phyloP scores from a whole-genome alignment of 1,140 invertebrate genomes.

The Plectrocnemia conspersa region DNA sequence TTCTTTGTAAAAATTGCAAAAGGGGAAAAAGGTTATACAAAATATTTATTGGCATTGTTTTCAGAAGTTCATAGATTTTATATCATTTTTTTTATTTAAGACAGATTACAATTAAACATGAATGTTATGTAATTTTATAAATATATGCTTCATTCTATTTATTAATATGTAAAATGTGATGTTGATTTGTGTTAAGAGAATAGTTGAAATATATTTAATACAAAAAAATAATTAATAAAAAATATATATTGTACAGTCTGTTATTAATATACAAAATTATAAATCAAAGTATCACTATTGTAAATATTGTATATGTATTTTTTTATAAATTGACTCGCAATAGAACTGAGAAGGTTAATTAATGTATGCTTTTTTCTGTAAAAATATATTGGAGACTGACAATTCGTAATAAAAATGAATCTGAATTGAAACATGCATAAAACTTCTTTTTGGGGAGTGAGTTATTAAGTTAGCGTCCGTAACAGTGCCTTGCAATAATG shows the following conservation, averaged over 20 bases:
- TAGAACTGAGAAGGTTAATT: too few relatives aligned
- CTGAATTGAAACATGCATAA: neutral
- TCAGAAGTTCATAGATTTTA: too few relatives aligned
- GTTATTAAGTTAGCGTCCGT: neutral
- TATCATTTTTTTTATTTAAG: neutral
- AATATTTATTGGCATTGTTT: too few relatives aligned
- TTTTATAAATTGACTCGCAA: too few relatives aligned
- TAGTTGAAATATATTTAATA: neutral
- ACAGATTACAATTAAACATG: neutral
- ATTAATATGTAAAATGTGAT: conserved; percentile 8
- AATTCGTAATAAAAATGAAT: neutral
- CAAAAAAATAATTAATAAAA: neutral
- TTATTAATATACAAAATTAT: neutral
- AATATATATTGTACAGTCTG: conserved; percentile 5
- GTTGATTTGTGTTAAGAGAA: conserved; percentile 5
- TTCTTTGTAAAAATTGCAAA: too few relatives aligned
- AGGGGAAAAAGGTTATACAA: too few relatives aligned
- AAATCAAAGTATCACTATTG: neutral
- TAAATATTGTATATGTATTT: conserved; percentile 2
- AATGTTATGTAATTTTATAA: neutral
- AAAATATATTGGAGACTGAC: neutral
- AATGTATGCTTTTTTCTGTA: too few relatives aligned
- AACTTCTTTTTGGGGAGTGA: neutral
- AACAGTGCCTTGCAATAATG: conserved; percentile 14
- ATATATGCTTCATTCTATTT: conserved; percentile 8